A percentile compares a stretch with the other conserved stretches of the same genome.
These are phyloP conservation scores for Eulimnadia texana DNA, from an alignment of 1,140 invertebrate species.

Conservation along the genomic window DNA sequence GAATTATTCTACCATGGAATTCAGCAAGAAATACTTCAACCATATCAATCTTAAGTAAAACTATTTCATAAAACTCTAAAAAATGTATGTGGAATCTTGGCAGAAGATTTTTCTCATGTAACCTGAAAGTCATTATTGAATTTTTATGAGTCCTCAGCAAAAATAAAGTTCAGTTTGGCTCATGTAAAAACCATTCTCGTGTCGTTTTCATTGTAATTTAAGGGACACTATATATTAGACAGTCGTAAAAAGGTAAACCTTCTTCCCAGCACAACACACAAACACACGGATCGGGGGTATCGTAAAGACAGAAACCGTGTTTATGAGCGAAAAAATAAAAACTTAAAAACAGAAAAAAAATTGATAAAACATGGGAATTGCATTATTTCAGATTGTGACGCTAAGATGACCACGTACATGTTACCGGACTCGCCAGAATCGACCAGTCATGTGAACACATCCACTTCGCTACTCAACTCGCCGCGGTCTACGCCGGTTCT, in stretches of 20 bases:
- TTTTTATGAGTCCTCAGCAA: neutral
- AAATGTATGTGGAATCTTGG: too few relatives aligned
- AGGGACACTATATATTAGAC: neutral
- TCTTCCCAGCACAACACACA: too few relatives aligned
- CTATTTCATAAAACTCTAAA: too few relatives aligned
- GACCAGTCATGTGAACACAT: neutral
- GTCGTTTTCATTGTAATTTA: neutral
- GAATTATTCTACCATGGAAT: too few relatives aligned
- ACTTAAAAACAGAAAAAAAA: neutral
- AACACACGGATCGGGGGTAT: too few relatives aligned
- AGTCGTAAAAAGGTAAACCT: neutral
- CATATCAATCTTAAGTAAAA: too few relatives aligned
- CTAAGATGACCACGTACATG: conserved; percentile 9
- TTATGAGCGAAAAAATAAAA: neutral
- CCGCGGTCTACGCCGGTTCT: conserved; percentile 13
- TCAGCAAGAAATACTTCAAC: too few relatives aligned
- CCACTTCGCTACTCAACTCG: conserved; percentile 5
- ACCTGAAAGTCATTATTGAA: neutral
- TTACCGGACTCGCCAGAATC: conserved; percentile 10
- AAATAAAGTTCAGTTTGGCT: neutral
- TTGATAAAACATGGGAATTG: neutral
- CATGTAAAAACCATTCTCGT: neutral
- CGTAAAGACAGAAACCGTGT: too few relatives aligned
- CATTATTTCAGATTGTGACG: neutral
- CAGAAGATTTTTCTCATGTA: neutral